Percentiles rank a stretch among this genome's conserved stretches.
phyloP scores from a whole-genome alignment of 92 coral and sea anemone species.

The Ricordea florida region DNA sequence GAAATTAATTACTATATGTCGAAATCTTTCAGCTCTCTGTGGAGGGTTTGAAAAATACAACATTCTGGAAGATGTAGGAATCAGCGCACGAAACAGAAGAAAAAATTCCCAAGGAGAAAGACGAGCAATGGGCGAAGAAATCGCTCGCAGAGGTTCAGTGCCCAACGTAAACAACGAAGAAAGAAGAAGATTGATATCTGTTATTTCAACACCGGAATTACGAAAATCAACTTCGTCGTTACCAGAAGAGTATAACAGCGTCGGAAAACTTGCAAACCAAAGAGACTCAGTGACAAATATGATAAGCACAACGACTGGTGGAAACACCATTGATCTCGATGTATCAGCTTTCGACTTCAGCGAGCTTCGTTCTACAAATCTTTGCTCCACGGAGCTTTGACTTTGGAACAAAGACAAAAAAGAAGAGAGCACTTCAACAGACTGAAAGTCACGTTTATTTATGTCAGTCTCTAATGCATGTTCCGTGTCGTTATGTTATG shows the following conservation, averaged over 20 bases:
- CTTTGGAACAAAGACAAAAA: neutral
- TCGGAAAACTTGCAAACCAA: neutral
- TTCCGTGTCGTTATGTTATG: no score
- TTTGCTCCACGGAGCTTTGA: conserved; percentile 24
- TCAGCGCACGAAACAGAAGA: conserved; percentile 26
- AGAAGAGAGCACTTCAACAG: neutral
- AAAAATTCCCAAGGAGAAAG: conserved; percentile 10
- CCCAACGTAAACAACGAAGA: conserved; percentile 5
- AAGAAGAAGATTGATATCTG: neutral
- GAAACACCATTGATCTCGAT: conserved; percentile 7
- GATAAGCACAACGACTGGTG: neutral
- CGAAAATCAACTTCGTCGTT: neutral
- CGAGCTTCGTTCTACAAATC: conserved; percentile 18
- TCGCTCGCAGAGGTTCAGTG: conserved; percentile 6
- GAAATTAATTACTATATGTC: neutral
- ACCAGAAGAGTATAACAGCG: neutral
- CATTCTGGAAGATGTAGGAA: conserved; percentile 25
- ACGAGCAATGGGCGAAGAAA: neutral
- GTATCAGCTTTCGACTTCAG: conserved; percentile 27
- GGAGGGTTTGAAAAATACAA: conserved; percentile 40
- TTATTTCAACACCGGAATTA: neutral
- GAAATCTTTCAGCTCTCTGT: conserved; percentile 12
- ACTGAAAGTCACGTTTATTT: conserved; percentile 1
- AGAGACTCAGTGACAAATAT: neutral
- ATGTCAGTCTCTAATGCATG: neutral